phyloP scores from a whole-genome alignment of 2,113 vertebrate species.

The Phycodurus eques region DNA sequence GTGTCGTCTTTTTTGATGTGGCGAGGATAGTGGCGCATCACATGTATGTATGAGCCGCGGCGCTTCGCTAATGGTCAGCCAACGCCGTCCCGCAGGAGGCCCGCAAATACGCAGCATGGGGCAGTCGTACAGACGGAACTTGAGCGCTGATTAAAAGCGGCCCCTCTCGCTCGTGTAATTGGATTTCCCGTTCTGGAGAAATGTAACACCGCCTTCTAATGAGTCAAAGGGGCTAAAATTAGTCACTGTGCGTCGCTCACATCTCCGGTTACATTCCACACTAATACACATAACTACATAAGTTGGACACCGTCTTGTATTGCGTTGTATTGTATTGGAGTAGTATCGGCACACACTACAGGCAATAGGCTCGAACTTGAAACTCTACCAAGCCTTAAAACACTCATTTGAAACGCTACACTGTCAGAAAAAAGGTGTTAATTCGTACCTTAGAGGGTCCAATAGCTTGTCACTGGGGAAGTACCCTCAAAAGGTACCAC shows the following conservation, averaged over 20 bases:
- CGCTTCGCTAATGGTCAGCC: constrained; percentile 42
- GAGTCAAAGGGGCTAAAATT: constrained; percentile 57
- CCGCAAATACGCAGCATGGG: constrained; percentile 33
- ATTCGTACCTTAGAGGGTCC: too few species aligned
- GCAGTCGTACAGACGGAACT: constrained; percentile 18
- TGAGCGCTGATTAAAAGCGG: constrained; percentile 44
- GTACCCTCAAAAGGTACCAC: too few species aligned
- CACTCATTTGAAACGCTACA: too few species aligned
- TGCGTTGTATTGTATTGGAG: constrained; percentile 6
- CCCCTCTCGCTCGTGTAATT: constrained; percentile 44
- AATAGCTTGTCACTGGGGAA: too few species aligned
- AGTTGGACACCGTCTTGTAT: constrained; percentile 51
- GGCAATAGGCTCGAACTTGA: too few species aligned
- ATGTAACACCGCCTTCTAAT: constrained; percentile 56
- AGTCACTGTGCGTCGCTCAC: constrained; percentile 40
- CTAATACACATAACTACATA: constrained; percentile 40
- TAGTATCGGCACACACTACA: neutral
- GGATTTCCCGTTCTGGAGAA: constrained; percentile 38
- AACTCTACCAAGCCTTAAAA: too few species aligned
- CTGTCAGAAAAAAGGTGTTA: too few species aligned
- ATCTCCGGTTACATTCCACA: constrained; percentile 56
- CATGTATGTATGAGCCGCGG: constrained; percentile 45
- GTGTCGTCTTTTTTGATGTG: constrained; percentile 40
- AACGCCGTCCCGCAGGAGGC: constrained; percentile 18
- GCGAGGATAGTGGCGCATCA: constrained; percentile 33